A percentile compares a stretch with the other conserved stretches of the same genome.
phyloP scores from a whole-genome alignment of 2,797 vertebrate species.

The Xenopus petersii region DNA sequence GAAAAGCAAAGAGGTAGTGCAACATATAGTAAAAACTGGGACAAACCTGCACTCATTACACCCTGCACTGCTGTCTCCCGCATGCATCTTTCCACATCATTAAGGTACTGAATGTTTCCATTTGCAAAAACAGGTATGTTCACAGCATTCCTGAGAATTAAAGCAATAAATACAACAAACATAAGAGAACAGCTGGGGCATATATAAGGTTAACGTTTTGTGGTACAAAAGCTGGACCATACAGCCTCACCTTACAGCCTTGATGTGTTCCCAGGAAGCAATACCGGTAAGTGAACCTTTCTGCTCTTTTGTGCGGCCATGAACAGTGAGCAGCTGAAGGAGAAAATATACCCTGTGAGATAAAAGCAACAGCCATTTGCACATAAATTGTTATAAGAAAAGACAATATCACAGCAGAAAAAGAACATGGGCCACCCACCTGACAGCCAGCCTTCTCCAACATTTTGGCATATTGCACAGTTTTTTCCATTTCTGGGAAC shows the following conservation, averaged over 20 bases:
- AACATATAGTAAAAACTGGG: neutral
- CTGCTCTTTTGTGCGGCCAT: slow-evolving; percentile 95
- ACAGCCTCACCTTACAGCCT: slow-evolving; percentile 78
- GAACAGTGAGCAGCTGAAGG: slow-evolving; percentile 85
- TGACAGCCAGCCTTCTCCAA: slow-evolving; percentile 94
- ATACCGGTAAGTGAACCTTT: slow-evolving; percentile 84
- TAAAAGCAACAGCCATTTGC: neutral
- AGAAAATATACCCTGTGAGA: slow-evolving; percentile 36
- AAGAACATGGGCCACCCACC: slow-evolving; percentile 65
- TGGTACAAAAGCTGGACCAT: neutral
- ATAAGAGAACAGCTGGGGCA: neutral
- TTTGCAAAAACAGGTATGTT: slow-evolving; percentile 94
- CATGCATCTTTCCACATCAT: slow-evolving; percentile 87
- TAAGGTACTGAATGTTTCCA: slow-evolving; percentile 90
- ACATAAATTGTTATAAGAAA: neutral
- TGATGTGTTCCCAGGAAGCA: slow-evolving; percentile 93
- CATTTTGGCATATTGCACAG: slow-evolving; percentile 89
- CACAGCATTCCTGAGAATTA: slow-evolving; percentile 76
- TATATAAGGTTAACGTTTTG: neutral
- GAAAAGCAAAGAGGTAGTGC: too few species aligned
- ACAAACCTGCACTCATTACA: slow-evolving; percentile 91
- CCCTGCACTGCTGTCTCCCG: slow-evolving; percentile 89
- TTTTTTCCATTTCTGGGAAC: slow-evolving; percentile 89
- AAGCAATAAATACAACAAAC: slow-evolving; percentile 1
- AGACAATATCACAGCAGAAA: neutral